These are phyloP conservation scores for Agapostemon virescens DNA, from an alignment of 2,888 invertebrate genomes.

Conservation along the genomic window DNA sequence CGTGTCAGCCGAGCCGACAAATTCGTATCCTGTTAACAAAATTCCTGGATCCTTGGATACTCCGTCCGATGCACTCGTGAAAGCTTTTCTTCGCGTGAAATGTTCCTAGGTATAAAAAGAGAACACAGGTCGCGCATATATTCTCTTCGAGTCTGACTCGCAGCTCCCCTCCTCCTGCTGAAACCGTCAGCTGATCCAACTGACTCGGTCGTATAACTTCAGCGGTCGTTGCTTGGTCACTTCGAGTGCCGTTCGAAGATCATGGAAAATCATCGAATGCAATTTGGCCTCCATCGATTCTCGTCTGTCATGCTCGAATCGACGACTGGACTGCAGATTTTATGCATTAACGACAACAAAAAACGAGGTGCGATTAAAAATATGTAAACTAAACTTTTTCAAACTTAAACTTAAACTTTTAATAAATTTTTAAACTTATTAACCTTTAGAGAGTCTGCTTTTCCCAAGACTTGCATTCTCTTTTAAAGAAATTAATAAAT, in stretches of 20 bases:
- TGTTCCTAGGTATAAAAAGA: slow-evolving; percentile 13
- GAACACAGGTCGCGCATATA: slow-evolving; percentile 5
- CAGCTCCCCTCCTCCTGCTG: not conserved
- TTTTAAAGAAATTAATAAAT: too few species aligned
- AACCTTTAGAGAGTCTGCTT: too few species aligned
- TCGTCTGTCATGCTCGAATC: not conserved
- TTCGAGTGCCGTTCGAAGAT: not conserved
- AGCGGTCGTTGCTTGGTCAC: not conserved
- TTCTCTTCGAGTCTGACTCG: not conserved
- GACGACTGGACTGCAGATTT: too few species aligned
- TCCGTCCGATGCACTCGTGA: not conserved
- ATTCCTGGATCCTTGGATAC: not conserved
- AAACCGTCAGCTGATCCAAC: not conserved
- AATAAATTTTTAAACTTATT: too few species aligned
- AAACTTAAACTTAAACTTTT: too few species aligned
- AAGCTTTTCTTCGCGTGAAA: not conserved
- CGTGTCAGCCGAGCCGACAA: not conserved
- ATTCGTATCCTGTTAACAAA: not conserved
- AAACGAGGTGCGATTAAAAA: too few species aligned
- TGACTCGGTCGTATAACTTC: not conserved
- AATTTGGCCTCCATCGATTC: not conserved
- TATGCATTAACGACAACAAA: too few species aligned
- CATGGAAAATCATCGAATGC: not conserved
- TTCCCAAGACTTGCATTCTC: too few species aligned
- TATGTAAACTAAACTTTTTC: too few species aligned